These are phyloP conservation scores for Proales similis DNA, from an alignment of 1,140 invertebrate species.

Conservation along the genomic window DNA sequence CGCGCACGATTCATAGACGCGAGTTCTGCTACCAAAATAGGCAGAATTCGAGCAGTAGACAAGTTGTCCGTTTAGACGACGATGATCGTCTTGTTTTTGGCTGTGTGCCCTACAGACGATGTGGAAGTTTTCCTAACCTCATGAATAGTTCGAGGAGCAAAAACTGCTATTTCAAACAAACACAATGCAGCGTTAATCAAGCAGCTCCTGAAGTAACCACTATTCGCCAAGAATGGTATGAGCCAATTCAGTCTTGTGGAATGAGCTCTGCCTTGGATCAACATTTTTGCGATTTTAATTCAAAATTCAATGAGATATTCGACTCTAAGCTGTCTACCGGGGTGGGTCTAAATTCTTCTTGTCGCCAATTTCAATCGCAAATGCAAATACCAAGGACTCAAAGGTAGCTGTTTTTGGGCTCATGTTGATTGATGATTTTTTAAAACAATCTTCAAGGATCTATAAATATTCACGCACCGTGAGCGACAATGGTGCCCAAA, in stretches of 20 bases:
- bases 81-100: background rate
- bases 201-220: background rate
- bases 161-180: slow-evolving; percentile 4
- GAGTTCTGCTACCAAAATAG: background rate
- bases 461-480: slow-evolving; percentile 31
- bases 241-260: background rate
- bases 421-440: no score
- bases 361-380: no score
- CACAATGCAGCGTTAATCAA: background rate
- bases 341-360: no score
- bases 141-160: background rate
- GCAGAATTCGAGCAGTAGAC: background rate
- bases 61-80: background rate
- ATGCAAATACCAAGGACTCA: background rate
- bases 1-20: background rate
- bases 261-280: background rate
- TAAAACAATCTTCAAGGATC: no score
- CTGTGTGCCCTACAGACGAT: no score
- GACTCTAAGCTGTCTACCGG: background rate
- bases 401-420: no score
- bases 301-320: slow-evolving; percentile 25
- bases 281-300: slow-evolving; percentile 22
- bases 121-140: background rate
- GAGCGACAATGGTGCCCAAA: background rate
- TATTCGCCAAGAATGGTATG: background rate